Evolutionary conservation across 2,113 vertebrate genomes (phyloP), one percentile per base, ranked within the genome.

Genomic region (Cynoglossus semilaevis): DNA sequence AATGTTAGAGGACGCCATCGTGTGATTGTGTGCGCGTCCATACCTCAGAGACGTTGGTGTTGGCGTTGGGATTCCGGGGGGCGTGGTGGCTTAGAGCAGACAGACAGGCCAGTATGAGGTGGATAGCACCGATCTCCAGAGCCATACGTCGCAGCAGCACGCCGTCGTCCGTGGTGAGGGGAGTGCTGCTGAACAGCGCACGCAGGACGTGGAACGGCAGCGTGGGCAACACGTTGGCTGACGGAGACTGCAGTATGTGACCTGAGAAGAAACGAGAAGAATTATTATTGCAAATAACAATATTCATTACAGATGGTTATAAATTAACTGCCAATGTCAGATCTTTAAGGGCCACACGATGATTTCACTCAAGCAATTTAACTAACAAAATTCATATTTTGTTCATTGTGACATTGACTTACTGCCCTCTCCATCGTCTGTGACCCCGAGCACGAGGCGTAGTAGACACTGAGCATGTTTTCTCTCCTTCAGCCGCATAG

Each of bases 341-440:
- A n/a, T n/a, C n/a, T n/a, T n/a, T n/a, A n/a, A n/a, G n/a, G n/a
- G n/a, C n/a, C n/a, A 29, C 22, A 29, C 3, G 6, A 29, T 6
- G 6, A 6, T 6, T 29, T 29, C 6, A 29, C 6, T 29, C 6
- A 29, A 4, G 22, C 22, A 29, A 29, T 29, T 29, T 29, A 29
- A 29, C 2, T 4, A 6, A 29, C 6, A 29, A 29, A 29, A 29
- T 29, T 29, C 22, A 29, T 29, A 29, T 6, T n/a, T n/a, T 29
- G 22, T 29, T 29, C 22, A 29, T 29, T 29, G 22, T 29, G 22
- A 29, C 6, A 6, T 29, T 29, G 0, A 98, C 96, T 94, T 91
- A 99, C 97, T 98, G 90, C 97, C 97, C 88, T 99, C 96, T 69
- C 96, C 97, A 76, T 99, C 97, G 58, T 99, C 97, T 9, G 96